Base-by-base conservation (phyloP, 2,113 vertebrate species). In the Burhinus bistriatus region DNA sequence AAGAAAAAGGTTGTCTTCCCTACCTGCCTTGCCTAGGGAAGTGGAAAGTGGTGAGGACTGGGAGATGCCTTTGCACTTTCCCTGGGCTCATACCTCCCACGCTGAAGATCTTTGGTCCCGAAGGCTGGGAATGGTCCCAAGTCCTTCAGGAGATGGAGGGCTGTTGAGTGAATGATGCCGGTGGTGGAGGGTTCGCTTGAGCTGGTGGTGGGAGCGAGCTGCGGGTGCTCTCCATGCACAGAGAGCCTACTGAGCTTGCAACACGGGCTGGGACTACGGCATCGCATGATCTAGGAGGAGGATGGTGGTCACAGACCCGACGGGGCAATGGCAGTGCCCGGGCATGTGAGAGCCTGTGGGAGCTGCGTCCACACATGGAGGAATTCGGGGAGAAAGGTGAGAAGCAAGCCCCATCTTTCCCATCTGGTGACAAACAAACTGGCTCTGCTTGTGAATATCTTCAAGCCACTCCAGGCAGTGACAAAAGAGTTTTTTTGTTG, bases 311-410 rank as follows among this genome's bases (percentile, higher is more conserved):
- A 38, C 64, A 44, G 44, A 9, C 18, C 18, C 1, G 1, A 36
- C 0, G 0, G 71, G 5, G 4, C 47, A 38, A 9, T 32, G n/a
- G 44, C 1, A 61, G 17, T 1, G 1, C 15, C 40, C 2, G 0
- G 34, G 38, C 17, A 64, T 0, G 11, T 5, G 36, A n/a, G 34
- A 17, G 27, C 15, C 29, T 13, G 7, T 1, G 15, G 54, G 51
- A 83, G n/a, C 38, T 42, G 40, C 8, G 22, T 51, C 59, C 14
- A 2, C 25, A 5, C 15, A 27, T 2, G 2, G 29, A 47, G 54
- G 38, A 76, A 55, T 27, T 42, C 6, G 20, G 34, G n/a, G 16
- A 55, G 64, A 25, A 40, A 40, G 30, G 61, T 57, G 38, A 45
- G 47, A 40, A 87, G 42, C 32, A 51, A 62, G 40, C 11, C 44